A percentile compares a stretch with the other conserved stretches of the same genome.
These are phyloP conservation scores for Sternarchorhynchus goeldii DNA, from an alignment of 2,797 vertebrate species.

Conservation along the genomic window DNA sequence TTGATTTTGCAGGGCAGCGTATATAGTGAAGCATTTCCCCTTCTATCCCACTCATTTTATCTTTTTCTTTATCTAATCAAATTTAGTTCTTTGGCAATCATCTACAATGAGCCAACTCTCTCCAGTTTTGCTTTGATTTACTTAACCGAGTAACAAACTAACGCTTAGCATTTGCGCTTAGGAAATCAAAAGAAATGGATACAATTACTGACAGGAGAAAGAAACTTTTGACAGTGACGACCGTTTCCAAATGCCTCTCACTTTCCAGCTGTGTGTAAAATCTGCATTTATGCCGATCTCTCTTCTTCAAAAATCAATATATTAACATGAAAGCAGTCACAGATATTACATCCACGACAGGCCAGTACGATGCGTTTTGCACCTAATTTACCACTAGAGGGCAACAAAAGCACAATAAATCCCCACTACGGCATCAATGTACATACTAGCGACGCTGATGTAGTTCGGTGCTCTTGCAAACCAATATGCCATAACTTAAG, in stretches of 20 bases:
- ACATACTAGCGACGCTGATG: background rate
- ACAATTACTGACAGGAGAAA: background rate
- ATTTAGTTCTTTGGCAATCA: slow-evolving; percentile 4
- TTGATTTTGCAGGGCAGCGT: background rate
- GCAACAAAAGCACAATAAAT: slow-evolving; percentile 62
- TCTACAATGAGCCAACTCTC: background rate
- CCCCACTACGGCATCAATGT: background rate
- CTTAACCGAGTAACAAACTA: background rate
- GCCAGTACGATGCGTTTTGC: background rate
- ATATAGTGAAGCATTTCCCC: background rate
- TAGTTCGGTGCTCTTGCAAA: slow-evolving; percentile 15
- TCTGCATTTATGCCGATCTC: background rate
- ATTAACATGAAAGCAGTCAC: background rate
- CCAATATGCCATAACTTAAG: slow-evolving; percentile 4
- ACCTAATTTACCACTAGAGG: slow-evolving; percentile 62
- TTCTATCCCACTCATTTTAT: background rate
- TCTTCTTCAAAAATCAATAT: no score
- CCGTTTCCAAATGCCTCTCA: background rate
- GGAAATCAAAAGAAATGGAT: background rate
- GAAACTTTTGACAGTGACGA: background rate
- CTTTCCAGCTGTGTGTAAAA: background rate
- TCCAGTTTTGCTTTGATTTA: background rate
- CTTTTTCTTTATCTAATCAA: background rate
- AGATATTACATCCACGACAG: background rate
- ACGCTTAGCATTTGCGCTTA: background rate